phyloP scores from a whole-genome alignment of 2,797 vertebrate genomes.

The Catharus ustulatus region DNA sequence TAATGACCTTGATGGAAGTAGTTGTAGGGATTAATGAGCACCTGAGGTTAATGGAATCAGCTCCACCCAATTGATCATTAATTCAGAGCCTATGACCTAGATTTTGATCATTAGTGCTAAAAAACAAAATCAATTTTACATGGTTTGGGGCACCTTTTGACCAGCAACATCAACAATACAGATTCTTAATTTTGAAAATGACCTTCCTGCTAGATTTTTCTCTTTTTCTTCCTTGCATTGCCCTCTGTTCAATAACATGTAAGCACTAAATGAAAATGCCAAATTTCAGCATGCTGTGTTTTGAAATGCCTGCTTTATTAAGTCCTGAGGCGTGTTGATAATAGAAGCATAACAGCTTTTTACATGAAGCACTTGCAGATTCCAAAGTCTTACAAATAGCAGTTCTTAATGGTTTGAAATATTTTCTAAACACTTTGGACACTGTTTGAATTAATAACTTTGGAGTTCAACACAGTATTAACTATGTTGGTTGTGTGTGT shows the following conservation, averaged over 20 bases:
- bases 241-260: background rate
- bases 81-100: conserved; percentile 6
- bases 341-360: conserved; percentile 8
- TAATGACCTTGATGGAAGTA: conserved; percentile 47
- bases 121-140: conserved; percentile 59
- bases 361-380: background rate
- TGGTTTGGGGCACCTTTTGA: conserved; percentile 63
- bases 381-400: background rate
- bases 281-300: background rate
- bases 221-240: background rate
- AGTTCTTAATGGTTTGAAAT: background rate
- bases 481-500: background rate
- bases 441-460: background rate
- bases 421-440: background rate
- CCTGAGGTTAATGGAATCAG: conserved; percentile 46
- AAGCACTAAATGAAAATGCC: conserved; percentile 22
- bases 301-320: conserved; percentile 27
- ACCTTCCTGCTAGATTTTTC: conserved; percentile 44
- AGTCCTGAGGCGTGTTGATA: background rate
- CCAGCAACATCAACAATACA: conserved; percentile 31
- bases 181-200: conserved; percentile 41
- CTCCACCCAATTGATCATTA: conserved; percentile 46
- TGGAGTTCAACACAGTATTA: background rate
- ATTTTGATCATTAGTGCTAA: conserved; percentile 53
- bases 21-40: conserved; percentile 45